Percentiles rank a stretch among this genome's conserved stretches.
Evolutionary conservation across 2,888 invertebrate species (phyloP).

Genomic region (Corythucha ciliata): DNA sequence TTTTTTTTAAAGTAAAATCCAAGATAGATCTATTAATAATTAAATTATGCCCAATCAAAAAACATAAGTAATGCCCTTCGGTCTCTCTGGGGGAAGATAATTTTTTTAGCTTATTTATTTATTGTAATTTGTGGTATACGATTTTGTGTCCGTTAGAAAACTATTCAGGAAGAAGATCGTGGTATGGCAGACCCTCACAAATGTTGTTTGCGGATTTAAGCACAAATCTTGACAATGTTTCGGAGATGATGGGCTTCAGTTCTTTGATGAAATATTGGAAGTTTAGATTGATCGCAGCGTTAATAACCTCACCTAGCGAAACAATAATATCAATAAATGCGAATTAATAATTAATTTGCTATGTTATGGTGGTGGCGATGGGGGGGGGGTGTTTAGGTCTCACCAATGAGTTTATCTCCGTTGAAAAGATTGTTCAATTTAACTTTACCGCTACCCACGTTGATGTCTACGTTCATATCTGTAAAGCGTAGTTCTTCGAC

Average conservation of each 20-base stretch:
- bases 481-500: constrained; percentile 47
- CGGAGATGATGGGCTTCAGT: constrained; percentile 47
- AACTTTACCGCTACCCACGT: constrained; percentile 41
- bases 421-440: constrained; percentile 52
- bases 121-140: too few species aligned
- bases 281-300: constrained; percentile 52
- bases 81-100: too few species aligned
- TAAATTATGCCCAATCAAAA: too few species aligned
- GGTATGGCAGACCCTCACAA: constrained; percentile 31
- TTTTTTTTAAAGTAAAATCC: too few species aligned
- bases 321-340: too few species aligned
- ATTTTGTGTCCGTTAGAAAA: constrained; percentile 36
- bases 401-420: constrained; percentile 51
- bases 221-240: constrained; percentile 32
- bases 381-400: too few species aligned
- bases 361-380: constrained; percentile 1
- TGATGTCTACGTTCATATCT: constrained; percentile 45
- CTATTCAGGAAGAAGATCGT: constrained; percentile 31
- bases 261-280: constrained; percentile 49
- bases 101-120: too few species aligned
- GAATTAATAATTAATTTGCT: background rate
- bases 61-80: too few species aligned
- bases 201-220: constrained; percentile 32
- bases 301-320: constrained; percentile 47
- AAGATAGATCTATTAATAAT: too few species aligned